Evolutionary conservation across 2,113 vertebrate species (phyloP).

Genomic region (Serilophus lunatus): DNA sequence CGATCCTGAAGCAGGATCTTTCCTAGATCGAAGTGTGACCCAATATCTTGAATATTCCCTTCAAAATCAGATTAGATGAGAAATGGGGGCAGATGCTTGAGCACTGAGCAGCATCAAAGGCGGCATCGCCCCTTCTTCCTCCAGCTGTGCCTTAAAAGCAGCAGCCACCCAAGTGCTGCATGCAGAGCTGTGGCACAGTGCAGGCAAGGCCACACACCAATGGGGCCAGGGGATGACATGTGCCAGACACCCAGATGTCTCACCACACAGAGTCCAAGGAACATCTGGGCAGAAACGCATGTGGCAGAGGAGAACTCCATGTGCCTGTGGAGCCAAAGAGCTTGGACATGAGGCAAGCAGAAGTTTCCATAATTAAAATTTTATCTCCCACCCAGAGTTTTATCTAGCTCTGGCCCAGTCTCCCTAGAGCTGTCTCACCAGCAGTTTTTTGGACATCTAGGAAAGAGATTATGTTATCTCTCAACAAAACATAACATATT

Average conservation of each 20-base stretch:
- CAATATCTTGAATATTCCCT: not conserved
- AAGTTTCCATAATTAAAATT: not conserved
- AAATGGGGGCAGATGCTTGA: not conserved
- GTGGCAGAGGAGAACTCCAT: not conserved
- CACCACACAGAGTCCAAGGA: not conserved
- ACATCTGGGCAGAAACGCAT: not conserved
- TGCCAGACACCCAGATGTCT: not conserved
- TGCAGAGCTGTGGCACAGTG: not conserved
- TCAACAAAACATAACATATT: not conserved
- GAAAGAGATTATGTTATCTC: not conserved
- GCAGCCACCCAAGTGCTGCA: rapidly evolving
- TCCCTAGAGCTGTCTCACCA: not conserved
- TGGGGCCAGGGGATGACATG: rapidly evolving
- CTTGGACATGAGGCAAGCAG: not conserved
- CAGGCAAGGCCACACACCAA: not conserved
- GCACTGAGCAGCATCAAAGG: not conserved
- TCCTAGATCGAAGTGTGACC: not conserved
- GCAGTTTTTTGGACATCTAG: not conserved
- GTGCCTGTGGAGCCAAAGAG: not conserved
- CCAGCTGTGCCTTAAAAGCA: not conserved
- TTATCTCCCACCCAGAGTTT: not conserved
- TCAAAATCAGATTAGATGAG: not conserved
- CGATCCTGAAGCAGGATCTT: not conserved
- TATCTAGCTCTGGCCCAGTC: not conserved
- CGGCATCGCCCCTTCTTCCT: not conserved